Evolutionary conservation across 2,797 vertebrate genomes (phyloP).

Genomic region (Sebastes hubbsi): DNA sequence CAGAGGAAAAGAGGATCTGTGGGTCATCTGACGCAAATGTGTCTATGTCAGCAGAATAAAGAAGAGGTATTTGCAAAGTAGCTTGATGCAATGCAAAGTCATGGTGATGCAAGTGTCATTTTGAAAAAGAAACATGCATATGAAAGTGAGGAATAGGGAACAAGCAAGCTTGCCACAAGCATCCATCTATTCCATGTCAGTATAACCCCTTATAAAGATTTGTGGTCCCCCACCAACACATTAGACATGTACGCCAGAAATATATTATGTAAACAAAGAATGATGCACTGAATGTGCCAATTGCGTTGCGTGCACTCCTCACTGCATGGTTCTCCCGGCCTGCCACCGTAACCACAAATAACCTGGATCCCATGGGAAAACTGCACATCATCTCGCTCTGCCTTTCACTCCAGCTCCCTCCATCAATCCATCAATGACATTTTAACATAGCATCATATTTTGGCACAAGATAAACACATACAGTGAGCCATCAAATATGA

Average conservation of each 20-base stretch:
- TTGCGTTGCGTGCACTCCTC: not conserved
- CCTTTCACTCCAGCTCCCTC: not conserved
- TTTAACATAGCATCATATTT: not conserved
- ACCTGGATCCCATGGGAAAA: not conserved
- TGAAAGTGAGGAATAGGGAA: slow-evolving; percentile 25
- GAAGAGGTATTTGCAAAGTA: slow-evolving; percentile 15
- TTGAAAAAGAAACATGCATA: slow-evolving; percentile 29
- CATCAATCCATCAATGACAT: not conserved
- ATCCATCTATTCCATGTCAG: not conserved
- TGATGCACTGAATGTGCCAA: not conserved
- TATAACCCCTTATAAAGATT: not conserved
- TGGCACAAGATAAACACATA: not conserved
- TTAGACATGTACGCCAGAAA: slow-evolving; percentile 2
- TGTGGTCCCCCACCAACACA: not conserved
- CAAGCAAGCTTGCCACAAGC: not conserved
- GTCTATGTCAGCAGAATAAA: slow-evolving; percentile 27
- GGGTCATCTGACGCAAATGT: not conserved
- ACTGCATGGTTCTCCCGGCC: not conserved
- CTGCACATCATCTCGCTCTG: not conserved
- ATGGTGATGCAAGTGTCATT: slow-evolving; percentile 40
- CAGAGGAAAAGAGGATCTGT: not conserved
- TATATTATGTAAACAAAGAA: not conserved
- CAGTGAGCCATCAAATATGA: not conserved
- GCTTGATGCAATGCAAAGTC: slow-evolving; percentile 40
- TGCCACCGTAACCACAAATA: slow-evolving; percentile 22